Percentiles rank a stretch among this genome's conserved stretches.
phyloP scores from a whole-genome alignment of 2,797 vertebrate species.

The Psittacula derbiana region DNA sequence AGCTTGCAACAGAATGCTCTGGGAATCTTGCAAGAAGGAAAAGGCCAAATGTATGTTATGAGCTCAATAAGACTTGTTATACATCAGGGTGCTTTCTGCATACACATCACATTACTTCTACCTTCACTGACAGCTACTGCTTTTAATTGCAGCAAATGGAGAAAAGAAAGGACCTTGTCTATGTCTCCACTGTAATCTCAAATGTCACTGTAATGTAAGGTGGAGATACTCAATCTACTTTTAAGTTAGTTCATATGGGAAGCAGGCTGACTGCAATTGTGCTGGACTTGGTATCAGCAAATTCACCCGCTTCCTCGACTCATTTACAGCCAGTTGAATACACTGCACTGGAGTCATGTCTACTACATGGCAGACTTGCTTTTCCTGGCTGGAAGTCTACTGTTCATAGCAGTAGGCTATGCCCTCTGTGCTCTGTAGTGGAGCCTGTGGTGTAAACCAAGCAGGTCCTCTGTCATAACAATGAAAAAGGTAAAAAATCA shows the following conservation, averaged over 20 bases:
- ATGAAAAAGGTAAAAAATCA: not conserved
- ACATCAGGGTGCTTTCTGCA: not conserved
- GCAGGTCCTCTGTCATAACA: not conserved
- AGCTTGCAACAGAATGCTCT: not conserved
- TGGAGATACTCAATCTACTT: not conserved
- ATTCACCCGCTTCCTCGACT: not conserved
- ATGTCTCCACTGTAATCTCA: not conserved
- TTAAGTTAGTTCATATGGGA: not conserved
- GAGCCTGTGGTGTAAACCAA: accelerated
- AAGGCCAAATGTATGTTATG: not conserved
- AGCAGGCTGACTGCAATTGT: not conserved
- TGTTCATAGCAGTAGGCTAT: not conserved
- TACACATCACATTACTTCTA: not conserved
- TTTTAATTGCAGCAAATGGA: not conserved
- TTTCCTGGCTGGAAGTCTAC: not conserved
- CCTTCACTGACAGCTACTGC: not conserved
- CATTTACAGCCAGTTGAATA: not conserved
- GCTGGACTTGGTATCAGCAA: not conserved
- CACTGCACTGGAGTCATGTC: too few species aligned
- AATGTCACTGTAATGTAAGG: not conserved
- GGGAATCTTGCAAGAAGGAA: not conserved
- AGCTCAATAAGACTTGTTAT: not conserved
- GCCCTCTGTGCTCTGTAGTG: not conserved
- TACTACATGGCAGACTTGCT: not conserved
- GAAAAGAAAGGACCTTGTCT: not conserved